Evolutionary conservation across 2,888 invertebrate genomes (phyloP).

Genomic region (Didymodactylos carnosus): DNA sequence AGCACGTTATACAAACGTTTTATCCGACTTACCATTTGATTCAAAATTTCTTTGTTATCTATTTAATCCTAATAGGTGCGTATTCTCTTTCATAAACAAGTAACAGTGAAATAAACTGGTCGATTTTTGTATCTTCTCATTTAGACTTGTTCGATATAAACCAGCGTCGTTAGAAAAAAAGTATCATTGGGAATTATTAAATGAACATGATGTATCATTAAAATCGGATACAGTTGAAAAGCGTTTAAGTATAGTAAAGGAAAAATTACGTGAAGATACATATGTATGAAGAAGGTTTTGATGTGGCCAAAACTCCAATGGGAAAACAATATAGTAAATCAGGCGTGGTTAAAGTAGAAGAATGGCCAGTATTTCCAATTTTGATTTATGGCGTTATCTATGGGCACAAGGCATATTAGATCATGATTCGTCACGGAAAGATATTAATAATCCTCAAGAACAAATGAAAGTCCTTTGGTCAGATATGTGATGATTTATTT

Average conservation of each 20-base stretch:
- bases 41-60: slow-evolving; percentile 91
- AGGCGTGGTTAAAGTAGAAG: slow-evolving; percentile 70
- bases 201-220: slow-evolving; percentile 70
- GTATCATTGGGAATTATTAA: slow-evolving; percentile 82
- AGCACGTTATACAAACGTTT: slow-evolving; percentile 80
- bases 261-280: slow-evolving; percentile 38
- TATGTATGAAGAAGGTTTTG: slow-evolving; percentile 90
- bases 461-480: slow-evolving; percentile 62
- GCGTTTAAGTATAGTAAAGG: neutral
- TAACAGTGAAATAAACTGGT: neutral
- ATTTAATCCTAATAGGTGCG: slow-evolving; percentile 49
- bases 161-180: slow-evolving; percentile 73
- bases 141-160: slow-evolving; percentile 77
- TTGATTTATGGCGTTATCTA: slow-evolving; percentile 82
- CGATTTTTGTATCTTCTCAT: slow-evolving; percentile 14
- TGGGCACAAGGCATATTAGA: slow-evolving; percentile 92
- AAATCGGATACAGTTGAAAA: neutral
- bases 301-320: slow-evolving; percentile 53
- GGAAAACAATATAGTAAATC: slow-evolving; percentile 88
- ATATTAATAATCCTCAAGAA: slow-evolving; percentile 57
- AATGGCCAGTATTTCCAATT: slow-evolving; percentile 73
- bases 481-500: too few species aligned
- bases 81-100: neutral
- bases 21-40: slow-evolving; percentile 95
- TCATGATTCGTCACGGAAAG: slow-evolving; percentile 80